These are phyloP conservation scores for Liolophura sinensis DNA, from an alignment of 1,140 invertebrate species.

Conservation along the genomic window DNA sequence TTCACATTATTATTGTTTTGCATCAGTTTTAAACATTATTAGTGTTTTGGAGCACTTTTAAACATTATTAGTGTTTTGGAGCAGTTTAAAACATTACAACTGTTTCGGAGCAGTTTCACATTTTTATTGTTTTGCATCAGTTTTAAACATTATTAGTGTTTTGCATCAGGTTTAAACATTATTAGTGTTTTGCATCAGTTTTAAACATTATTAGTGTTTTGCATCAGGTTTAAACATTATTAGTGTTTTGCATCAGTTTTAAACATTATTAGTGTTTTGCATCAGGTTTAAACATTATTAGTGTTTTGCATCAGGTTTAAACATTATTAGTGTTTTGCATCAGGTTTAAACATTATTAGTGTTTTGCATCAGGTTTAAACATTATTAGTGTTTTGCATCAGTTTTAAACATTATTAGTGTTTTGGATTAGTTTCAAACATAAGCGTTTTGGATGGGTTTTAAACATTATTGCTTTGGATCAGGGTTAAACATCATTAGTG, in stretches of 20 bases:
- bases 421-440: slow-evolving; percentile 63
- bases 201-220: slow-evolving; percentile 33
- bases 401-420: slow-evolving; percentile 4
- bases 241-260: slow-evolving; percentile 55
- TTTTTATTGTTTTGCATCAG: too few relatives aligned
- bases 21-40: too few relatives aligned
- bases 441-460: background rate
- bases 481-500: background rate
- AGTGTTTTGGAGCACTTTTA: background rate
- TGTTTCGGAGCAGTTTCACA: too few relatives aligned
- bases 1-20: background rate
- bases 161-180: too few relatives aligned
- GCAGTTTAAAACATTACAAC: slow-evolving; percentile 6
- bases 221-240: slow-evolving; percentile 1
- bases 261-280: slow-evolving; percentile 46
- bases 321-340: too few relatives aligned
- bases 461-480: background rate
- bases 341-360: too few relatives aligned
- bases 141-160: too few relatives aligned
- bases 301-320: too few relatives aligned
- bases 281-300: too few relatives aligned
- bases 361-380: too few relatives aligned
- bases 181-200: slow-evolving; percentile 43
- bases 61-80: slow-evolving; percentile 1
- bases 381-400: too few relatives aligned